Conservation (phyloP, 2,797 vertebrate species). For the Neolamprologus multifasciatus region DNA sequence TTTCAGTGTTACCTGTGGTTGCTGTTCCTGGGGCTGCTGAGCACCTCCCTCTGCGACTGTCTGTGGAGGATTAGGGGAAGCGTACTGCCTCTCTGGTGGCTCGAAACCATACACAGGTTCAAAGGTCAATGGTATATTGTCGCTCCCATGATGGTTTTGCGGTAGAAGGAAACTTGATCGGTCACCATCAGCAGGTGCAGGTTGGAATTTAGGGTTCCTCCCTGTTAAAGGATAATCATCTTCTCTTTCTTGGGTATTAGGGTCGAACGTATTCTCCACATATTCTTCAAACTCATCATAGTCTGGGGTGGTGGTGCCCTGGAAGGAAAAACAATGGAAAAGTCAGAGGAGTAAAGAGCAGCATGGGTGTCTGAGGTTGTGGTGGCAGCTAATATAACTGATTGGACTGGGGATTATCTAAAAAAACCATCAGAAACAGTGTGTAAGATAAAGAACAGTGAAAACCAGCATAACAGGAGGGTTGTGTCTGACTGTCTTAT, state of each 20-base stretch:
- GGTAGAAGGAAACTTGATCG: conserved; percentile 27
- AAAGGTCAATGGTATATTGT: conserved; percentile 21
- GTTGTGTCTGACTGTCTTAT: background rate
- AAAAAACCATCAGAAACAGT: background rate
- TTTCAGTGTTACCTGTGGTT: conserved; percentile 41
- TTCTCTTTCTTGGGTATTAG: conserved; percentile 52
- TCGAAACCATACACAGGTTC: conserved; percentile 13
- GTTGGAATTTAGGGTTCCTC: conserved; percentile 53
- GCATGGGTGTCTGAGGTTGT: background rate
- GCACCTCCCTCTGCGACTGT: background rate
- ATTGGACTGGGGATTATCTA: background rate
- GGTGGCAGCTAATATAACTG: background rate
- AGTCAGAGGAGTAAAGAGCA: background rate
- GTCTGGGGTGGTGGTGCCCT: conserved; percentile 60
- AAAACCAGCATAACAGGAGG: background rate
- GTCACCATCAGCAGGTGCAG: background rate
- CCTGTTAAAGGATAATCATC: conserved; percentile 64
- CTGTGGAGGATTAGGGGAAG: conserved; percentile 5
- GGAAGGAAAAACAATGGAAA: background rate
- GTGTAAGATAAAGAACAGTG: background rate
- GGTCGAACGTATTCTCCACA: conserved; percentile 49
- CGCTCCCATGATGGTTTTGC: background rate
- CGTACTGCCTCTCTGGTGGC: conserved; percentile 15
- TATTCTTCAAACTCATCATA: conserved; percentile 69
- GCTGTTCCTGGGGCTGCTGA: conserved; percentile 10